phyloP scores from a whole-genome alignment of 2,888 invertebrate species.

The Polydesmus complanatus region DNA sequence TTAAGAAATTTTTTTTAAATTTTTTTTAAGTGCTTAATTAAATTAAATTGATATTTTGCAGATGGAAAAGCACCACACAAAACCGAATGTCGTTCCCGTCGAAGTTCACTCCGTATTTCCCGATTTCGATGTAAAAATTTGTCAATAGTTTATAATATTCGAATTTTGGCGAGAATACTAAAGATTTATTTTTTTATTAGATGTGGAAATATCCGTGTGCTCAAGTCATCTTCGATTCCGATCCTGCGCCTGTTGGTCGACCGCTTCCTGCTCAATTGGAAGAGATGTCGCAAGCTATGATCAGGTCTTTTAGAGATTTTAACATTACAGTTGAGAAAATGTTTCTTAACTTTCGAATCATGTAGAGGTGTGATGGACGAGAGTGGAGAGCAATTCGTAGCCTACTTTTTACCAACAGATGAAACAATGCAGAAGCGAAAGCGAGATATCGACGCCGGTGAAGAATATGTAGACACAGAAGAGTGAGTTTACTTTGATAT shows the following conservation, averaged over 20 bases:
- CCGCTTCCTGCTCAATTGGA: conserved; percentile 78
- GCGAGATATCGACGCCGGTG: conserved; percentile 56
- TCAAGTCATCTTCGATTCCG: conserved; percentile 91
- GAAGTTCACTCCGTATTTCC: conserved; percentile 81
- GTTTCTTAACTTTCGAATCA: conserved; percentile 19
- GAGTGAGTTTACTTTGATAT: conserved; percentile 33
- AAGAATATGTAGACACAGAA: conserved; percentile 74
- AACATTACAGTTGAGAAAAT: background rate
- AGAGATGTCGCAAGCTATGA: conserved; percentile 99
- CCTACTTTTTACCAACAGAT: conserved; percentile 91
- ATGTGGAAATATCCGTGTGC: conserved; percentile 98
- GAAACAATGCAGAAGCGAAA: conserved; percentile 80
- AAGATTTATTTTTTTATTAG: conserved; percentile 29
- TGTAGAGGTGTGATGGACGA: conserved; percentile 96
- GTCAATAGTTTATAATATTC: background rate
- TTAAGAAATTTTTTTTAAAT: background rate
- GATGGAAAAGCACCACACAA: conserved; percentile 88
- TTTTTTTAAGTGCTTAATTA: background rate
- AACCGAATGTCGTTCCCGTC: conserved; percentile 82
- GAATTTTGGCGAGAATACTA: background rate
- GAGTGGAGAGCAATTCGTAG: conserved; percentile 96
- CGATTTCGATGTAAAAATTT: conserved; percentile 70
- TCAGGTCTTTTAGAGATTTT: conserved; percentile 47
- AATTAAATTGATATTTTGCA: conserved; percentile 20
- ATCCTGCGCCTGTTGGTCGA: conserved; percentile 83